A percentile compares a stretch with the other conserved stretches of the same genome.
Evolutionary conservation across 1,140 invertebrate genomes (phyloP).

Genomic region (Gyrodactylus salaris): DNA sequence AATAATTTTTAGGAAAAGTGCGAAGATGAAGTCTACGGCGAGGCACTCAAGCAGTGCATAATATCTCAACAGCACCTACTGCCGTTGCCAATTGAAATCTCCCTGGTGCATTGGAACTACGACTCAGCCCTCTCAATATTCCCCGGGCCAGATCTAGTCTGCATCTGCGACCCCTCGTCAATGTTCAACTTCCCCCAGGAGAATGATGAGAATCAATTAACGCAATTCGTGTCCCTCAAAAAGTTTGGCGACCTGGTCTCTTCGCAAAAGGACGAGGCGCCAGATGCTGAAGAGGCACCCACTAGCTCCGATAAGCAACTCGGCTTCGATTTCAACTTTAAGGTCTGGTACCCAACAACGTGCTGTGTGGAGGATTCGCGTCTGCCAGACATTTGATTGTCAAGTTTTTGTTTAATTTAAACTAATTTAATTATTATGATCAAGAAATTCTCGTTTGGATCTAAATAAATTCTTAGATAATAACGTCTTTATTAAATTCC

Average conservation of each 20-base stretch:
- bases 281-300: not conserved
- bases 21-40: not conserved
- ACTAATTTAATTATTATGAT: too few relatives aligned
- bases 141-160: not conserved
- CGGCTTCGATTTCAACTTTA: not conserved
- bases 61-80: not conserved
- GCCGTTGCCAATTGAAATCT: not conserved
- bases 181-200: not conserved
- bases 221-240: not conserved
- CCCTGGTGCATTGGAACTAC: not conserved
- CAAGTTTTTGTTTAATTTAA: too few relatives aligned
- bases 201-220: not conserved
- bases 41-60: not conserved
- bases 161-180: not conserved
- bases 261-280: not conserved
- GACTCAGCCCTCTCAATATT: not conserved
- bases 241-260: not conserved
- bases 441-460: too few relatives aligned
- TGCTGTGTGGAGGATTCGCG: not conserved
- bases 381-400: not conserved
- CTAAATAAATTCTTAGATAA: too few relatives aligned
- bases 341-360: not conserved
- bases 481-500: too few relatives aligned
- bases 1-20: not conserved
- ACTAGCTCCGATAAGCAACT: too few relatives aligned